phyloP scores from a whole-genome alignment of 2,797 vertebrate genomes.

The Ptychadena robeensis region DNA sequence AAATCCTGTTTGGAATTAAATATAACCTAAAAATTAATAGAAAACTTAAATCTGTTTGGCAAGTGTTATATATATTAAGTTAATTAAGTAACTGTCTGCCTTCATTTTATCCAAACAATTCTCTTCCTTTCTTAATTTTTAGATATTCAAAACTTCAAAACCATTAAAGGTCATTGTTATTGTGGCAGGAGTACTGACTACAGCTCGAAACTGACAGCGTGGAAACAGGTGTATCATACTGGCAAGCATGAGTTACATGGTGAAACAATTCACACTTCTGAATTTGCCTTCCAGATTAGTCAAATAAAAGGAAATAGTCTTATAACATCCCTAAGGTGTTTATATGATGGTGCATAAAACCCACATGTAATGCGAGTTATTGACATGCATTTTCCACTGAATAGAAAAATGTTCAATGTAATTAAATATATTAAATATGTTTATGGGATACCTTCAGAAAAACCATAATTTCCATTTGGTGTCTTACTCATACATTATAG shows the following conservation, averaged over 20 bases:
- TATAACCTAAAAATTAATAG: too few relatives aligned
- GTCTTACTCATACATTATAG: background rate
- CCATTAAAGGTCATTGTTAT: background rate
- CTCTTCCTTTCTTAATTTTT: too few relatives aligned
- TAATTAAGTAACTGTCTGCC: too few relatives aligned
- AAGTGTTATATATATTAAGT: too few relatives aligned
- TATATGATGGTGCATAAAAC: conserved; percentile 1
- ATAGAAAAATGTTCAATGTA: background rate
- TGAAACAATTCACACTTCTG: conserved; percentile 46
- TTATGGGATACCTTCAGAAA: background rate
- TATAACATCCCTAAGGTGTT: background rate
- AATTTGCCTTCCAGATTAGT: background rate
- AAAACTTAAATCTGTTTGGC: too few relatives aligned
- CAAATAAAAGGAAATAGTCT: conserved; percentile 36
- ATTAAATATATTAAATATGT: background rate
- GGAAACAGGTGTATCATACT: conserved; percentile 27
- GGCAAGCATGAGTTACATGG: conserved; percentile 1
- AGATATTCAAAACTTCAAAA: background rate
- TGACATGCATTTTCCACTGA: conserved; percentile 22
- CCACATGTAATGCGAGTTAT: conserved; percentile 4
- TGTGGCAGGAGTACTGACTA: background rate
- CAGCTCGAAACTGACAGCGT: background rate
- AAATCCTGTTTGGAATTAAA: too few relatives aligned
- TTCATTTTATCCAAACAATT: too few relatives aligned
- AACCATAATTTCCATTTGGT: background rate